Base-by-base conservation (phyloP, 2,797 vertebrate genomes). In the Chelonia mydas region DNA sequence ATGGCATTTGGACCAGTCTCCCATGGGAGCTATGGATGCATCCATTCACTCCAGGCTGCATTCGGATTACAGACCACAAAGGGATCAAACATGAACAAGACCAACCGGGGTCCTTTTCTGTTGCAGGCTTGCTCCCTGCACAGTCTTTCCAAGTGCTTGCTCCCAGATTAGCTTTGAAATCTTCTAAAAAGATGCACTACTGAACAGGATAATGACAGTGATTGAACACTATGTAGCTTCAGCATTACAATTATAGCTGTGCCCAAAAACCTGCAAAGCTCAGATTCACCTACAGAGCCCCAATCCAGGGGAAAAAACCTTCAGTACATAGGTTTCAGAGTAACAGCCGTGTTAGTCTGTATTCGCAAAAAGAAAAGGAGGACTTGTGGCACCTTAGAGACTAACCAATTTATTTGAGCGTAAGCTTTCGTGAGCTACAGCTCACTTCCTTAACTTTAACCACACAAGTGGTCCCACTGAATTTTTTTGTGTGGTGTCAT, bases 91-190 rank as follows among this genome's bases (percentile, higher is more conserved):
- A 90, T 0, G 72, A 86, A 78, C 76, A 68, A 81, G 57, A 93
- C 37, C 59, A 76, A 54, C 55, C 41, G 12, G 91, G 92, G 81
- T 59, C 74, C 15, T 86, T 90, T 53, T 88, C 78, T 54, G 55
- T 79, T 59, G 84, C 68, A 86, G 25, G 12, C 83, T 65, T 81
- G 65, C 65, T 94, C 94, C 89, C 90, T 81, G 53, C 81, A 85
- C 53, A 72, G 51, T 88, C 92, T 94, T 65, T 49, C 7, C 45
- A 33, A 88, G 65, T 16, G 31, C 50, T 7, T 0, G 0, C 78
- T 82, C 17, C n/a, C 50, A 77, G 1, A 23, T 54, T 3, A 55
- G 49, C 28, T 61, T 81, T 68, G 88, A 86, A 19, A 23, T 17
- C 5, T n/a, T 90, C 76, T 86, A 54, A 53, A 77, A 87, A 88